These are phyloP conservation scores for Odontophorus gujanensis DNA, from an alignment of 2,113 vertebrate genomes.

Conservation along the genomic window DNA sequence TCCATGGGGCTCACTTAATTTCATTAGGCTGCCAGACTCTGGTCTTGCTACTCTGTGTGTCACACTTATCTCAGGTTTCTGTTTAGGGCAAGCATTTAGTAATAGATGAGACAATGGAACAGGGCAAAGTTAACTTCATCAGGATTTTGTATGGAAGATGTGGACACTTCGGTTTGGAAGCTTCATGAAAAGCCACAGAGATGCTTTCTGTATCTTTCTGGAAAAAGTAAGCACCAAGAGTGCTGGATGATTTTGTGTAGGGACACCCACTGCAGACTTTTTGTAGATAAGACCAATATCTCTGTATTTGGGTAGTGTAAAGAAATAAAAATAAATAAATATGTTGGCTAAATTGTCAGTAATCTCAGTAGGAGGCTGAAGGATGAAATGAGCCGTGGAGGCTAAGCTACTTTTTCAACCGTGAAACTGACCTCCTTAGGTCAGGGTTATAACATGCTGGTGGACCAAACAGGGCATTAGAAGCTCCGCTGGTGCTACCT, in stretches of 20 bases:
- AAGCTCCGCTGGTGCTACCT: constrained; percentile 10
- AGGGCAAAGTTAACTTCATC: not conserved
- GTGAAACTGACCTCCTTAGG: constrained; percentile 17
- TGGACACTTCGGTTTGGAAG: fast-evolving
- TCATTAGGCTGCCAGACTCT: not conserved
- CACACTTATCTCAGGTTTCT: not conserved
- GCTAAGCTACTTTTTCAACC: constrained; percentile 31
- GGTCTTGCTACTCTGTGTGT: not conserved
- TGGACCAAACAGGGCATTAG: not conserved
- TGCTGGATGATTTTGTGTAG: not conserved
- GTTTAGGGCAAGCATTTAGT: not conserved
- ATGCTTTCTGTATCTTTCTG: not conserved
- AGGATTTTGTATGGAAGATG: not conserved
- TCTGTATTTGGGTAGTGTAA: not conserved
- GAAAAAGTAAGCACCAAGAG: not conserved
- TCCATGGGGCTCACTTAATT: constrained; percentile 28
- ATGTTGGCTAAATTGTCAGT: constrained; percentile 42
- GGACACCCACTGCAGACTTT: not conserved
- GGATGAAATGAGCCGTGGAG: constrained; percentile 47
- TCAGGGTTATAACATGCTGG: constrained; percentile 25
- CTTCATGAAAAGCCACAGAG: not conserved
- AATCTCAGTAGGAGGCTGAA: constrained; percentile 52
- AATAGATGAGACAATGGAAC: not conserved
- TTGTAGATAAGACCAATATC: not conserved
- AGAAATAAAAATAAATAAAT: constrained; percentile 54